phyloP scores from a whole-genome alignment of 2,888 invertebrate genomes.

The Eudemis profundana region DNA sequence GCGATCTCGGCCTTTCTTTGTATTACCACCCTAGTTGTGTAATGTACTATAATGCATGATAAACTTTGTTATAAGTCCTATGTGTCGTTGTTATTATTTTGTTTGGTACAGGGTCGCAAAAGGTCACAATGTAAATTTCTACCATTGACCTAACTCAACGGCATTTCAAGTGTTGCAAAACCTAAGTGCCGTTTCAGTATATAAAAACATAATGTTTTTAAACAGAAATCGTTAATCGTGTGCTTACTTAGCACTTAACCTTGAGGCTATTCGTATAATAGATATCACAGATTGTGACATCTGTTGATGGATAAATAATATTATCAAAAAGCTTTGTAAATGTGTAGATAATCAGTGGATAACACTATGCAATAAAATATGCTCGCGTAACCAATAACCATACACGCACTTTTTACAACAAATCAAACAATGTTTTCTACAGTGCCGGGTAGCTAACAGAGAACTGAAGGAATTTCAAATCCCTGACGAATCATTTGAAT shows the following conservation, averaged over 20 bases:
- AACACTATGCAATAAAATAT: constrained; percentile 8
- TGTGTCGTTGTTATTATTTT: too few species aligned
- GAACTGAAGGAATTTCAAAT: too few species aligned
- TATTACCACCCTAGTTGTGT: too few species aligned
- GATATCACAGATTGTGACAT: background rate
- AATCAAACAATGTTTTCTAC: too few species aligned
- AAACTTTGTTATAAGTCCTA: too few species aligned
- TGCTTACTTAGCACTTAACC: constrained; percentile 1
- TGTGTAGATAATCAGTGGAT: constrained; percentile 14
- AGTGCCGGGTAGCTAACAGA: too few species aligned
- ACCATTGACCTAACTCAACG: constrained; percentile 4
- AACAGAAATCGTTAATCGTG: background rate
- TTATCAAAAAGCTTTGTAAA: background rate
- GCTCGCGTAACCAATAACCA: too few species aligned
- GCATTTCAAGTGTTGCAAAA: background rate
- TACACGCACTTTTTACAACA: background rate
- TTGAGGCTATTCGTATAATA: background rate
- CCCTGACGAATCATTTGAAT: background rate
- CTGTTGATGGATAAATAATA: background rate
- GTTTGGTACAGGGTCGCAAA: background rate
- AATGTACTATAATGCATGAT: too few species aligned
- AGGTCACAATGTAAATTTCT: constrained; percentile 7
- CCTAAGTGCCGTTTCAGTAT: background rate
- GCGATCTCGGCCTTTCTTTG: too few species aligned
- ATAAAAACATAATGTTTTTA: background rate